Base-by-base conservation (phyloP, 1,140 invertebrate species). In the Fopius arisanus region DNA sequence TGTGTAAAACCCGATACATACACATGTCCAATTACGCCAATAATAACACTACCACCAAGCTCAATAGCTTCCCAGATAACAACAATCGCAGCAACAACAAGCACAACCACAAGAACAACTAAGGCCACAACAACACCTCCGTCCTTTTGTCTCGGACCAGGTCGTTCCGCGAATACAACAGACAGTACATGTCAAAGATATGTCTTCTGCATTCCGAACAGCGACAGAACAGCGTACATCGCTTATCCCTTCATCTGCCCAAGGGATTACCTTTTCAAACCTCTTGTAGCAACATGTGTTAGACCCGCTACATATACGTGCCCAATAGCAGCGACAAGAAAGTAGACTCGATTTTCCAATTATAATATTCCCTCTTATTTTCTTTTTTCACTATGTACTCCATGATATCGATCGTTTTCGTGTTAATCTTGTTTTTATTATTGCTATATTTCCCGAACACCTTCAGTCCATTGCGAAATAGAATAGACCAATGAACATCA, bases 101-200 rank as follows among this genome's bases (percentile, higher is more conserved):
- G 54, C 26, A 19, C 65, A n/a, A n/a, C n/a, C n/a, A n/a, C n/a
- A n/a, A n/a, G n/a, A n/a, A n/a, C n/a, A n/a, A n/a, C n/a, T n/a
- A 33, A 3, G 14, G 3, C 41, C 2, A 10, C 41, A 10, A 43
- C 14, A 48, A n/a, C 43, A 1, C 43, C 43, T 48, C 1, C 43
- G 5, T 7, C 43, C 6, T 14, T 48, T 7, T 48, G 43, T n/a
- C 16, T 48, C 3, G 43, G 43, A 48, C 43, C 43, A 16, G 43
- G 73, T 14, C 43, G 73, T 28, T 62, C 41, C n/a, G 7, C 73
- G 0, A 63, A 70, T 66, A 48, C 66, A 3, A 28, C 70, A 5
- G 76, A 77, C 33, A 12, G 67, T 16, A 28, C 63, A 2, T 77
- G 76, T 67, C 54, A 72, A 62, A 67, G 41, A 12, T 77, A 77